phyloP scores from a whole-genome alignment of 1,140 invertebrate species.

The Callitettix versicolor region DNA sequence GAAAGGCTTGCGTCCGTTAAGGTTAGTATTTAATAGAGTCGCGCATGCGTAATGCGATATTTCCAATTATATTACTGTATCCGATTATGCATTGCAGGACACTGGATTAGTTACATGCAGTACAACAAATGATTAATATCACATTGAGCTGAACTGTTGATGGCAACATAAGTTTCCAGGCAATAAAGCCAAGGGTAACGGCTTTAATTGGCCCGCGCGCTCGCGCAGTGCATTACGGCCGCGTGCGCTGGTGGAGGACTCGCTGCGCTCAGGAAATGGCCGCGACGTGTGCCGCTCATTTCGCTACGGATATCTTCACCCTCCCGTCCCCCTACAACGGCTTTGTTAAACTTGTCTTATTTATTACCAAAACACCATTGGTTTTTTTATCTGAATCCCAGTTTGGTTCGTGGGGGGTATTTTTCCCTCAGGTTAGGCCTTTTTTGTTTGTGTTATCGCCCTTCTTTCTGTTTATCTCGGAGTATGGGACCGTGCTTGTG shows the following conservation, averaged over 20 bases:
- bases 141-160: background rate
- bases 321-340: background rate
- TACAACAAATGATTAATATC: slow-evolving; percentile 3
- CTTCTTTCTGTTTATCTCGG: no score
- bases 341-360: slow-evolving; percentile 2
- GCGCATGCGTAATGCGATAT: no score
- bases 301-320: slow-evolving; percentile 5
- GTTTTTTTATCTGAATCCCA: no score
- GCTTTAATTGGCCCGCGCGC: background rate
- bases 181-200: background rate
- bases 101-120: no score
- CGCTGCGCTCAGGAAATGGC: slow-evolving; percentile 3
- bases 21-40: no score
- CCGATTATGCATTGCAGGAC: no score
- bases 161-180: slow-evolving; percentile 1
- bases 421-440: no score
- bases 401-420: no score
- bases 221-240: background rate
- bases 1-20: no score
- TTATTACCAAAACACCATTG: slow-evolving; percentile 11
- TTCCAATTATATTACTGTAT: no score
- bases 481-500: no score
- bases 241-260: background rate
- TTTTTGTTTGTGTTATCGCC: no score
- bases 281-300: background rate